phyloP scores from a whole-genome alignment of 2,888 invertebrate species.

The Chironomus tentans region DNA sequence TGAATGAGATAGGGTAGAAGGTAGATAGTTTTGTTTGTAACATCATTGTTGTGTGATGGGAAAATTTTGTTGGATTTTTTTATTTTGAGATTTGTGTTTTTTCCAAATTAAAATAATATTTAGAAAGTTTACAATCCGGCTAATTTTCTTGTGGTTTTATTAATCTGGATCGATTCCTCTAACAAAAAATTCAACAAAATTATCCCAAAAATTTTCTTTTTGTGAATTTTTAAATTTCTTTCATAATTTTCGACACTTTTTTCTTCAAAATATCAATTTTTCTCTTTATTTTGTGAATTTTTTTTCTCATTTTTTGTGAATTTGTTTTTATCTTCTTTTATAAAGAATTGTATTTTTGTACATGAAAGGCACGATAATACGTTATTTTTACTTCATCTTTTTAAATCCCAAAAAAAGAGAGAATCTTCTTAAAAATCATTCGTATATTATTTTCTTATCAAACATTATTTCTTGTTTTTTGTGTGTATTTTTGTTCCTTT shows the following conservation, averaged over 20 bases:
- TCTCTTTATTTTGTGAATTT: not conserved
- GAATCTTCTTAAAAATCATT: too few relatives aligned
- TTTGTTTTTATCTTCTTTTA: not conserved
- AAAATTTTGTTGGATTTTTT: too few relatives aligned
- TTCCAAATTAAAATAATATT: too few relatives aligned
- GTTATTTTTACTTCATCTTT: constrained; percentile 26
- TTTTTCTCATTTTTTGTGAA: not conserved
- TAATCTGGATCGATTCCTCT: too few relatives aligned
- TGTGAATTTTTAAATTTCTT: not conserved
- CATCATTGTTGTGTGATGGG: too few relatives aligned
- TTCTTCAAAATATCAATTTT: not conserved
- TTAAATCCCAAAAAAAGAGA: constrained; percentile 2
- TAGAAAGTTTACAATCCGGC: too few relatives aligned
- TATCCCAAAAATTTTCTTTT: not conserved
- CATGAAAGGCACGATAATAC: constrained; percentile 28
- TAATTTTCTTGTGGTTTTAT: too few relatives aligned
- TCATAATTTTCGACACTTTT: not conserved
- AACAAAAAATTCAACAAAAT: too few relatives aligned
- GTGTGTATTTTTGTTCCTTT: not conserved
- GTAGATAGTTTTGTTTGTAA: too few relatives aligned
- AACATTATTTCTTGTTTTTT: not conserved
- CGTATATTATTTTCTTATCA: not conserved
- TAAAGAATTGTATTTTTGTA: constrained; percentile 27
- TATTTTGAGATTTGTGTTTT: too few relatives aligned
- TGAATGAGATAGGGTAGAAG: too few relatives aligned